These are phyloP conservation scores for Bombus sylvicola DNA, from an alignment of 1,140 invertebrate species.

Conservation along the genomic window DNA sequence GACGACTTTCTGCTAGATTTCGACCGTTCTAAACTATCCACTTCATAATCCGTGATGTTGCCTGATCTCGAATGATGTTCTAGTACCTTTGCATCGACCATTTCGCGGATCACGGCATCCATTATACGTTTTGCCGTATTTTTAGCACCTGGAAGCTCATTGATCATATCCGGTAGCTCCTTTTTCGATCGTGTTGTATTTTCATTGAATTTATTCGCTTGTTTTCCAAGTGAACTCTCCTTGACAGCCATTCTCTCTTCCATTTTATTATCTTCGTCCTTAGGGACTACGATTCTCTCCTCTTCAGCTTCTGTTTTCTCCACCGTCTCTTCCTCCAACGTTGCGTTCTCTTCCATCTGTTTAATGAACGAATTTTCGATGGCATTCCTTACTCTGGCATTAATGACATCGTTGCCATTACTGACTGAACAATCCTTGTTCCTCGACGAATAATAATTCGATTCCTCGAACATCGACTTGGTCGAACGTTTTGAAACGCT, in stretches of 20 bases:
- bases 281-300: neutral
- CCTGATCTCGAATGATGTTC: conserved; percentile 67
- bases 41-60: conserved; percentile 85
- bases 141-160: conserved; percentile 73
- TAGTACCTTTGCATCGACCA: conserved; percentile 79
- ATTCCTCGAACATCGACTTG: conserved; percentile 77
- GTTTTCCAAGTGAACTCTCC: conserved; percentile 18
- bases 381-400: conserved; percentile 75
- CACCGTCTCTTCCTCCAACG: neutral
- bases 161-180: conserved; percentile 77
- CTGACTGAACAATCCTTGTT: neutral
- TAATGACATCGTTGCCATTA: conserved; percentile 59
- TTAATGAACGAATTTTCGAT: conserved; percentile 81
- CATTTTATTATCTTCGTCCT: conserved; percentile 4
- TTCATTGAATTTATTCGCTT: conserved; percentile 45
- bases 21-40: conserved; percentile 89
- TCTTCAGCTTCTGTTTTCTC: neutral
- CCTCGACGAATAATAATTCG: conserved; percentile 47
- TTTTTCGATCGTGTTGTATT: conserved; percentile 50
- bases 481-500: conserved; percentile 72
- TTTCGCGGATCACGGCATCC: conserved; percentile 83
- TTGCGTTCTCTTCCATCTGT: conserved; percentile 76
- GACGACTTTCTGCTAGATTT: conserved; percentile 82
- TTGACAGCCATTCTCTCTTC: neutral
- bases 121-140: conserved; percentile 79